These are phyloP conservation scores for Stichopus horrens DNA, from an alignment of 53 echinoderm and acorn worm genomes.

Conservation along the genomic window DNA sequence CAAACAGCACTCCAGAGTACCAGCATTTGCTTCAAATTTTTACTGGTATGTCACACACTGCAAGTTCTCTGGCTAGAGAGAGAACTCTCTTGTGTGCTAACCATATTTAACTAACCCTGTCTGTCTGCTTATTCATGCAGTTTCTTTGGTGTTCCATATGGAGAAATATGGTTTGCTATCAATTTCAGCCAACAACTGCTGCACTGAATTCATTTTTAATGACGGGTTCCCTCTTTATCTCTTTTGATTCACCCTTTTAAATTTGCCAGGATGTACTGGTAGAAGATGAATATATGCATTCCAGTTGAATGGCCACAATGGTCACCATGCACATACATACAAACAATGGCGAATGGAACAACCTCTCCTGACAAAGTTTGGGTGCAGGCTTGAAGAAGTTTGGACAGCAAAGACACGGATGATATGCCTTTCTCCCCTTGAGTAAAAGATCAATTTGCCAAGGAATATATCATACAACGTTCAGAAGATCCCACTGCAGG, in stretches of 20 bases:
- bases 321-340: too few species aligned
- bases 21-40: not conserved
- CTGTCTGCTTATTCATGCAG: not conserved
- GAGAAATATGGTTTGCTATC: not conserved
- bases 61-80: not conserved
- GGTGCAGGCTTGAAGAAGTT: too few species aligned
- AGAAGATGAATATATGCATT: not conserved
- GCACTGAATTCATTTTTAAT: not conserved
- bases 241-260: not conserved
- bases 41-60: not conserved
- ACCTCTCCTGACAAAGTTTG: too few species aligned
- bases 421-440: too few species aligned
- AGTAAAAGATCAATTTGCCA: too few species aligned
- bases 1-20: not conserved
- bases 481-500: too few species aligned
- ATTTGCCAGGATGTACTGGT: not conserved
- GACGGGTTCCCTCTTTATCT: not conserved
- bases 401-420: too few species aligned
- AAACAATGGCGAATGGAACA: too few species aligned
- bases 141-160: slow-evolving; percentile 1
- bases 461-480: too few species aligned
- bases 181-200: not conserved
- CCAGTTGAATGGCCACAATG: too few species aligned
- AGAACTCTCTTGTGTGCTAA: slow-evolving; percentile 9
- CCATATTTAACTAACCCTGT: slow-evolving; percentile 25